Percentiles rank a stretch among this genome's conserved stretches.
Conservation (phyloP, 2,888 invertebrate genomes). For the Celastrina argiolus region DNA sequence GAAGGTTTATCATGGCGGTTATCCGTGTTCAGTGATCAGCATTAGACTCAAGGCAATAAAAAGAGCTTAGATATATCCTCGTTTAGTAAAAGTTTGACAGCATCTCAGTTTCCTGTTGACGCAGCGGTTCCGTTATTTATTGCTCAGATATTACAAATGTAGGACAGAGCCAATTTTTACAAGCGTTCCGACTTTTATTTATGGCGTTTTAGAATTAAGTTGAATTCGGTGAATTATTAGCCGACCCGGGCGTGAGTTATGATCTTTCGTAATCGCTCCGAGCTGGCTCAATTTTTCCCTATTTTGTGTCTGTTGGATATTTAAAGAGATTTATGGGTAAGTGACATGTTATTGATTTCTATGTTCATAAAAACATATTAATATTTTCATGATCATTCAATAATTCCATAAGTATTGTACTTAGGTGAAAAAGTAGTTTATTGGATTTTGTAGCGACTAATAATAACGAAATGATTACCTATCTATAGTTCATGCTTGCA, state of each 20-base stretch:
- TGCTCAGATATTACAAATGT: slow-evolving; percentile 15
- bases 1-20: no score
- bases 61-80: background rate
- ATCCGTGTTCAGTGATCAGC: background rate
- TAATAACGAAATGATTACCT: no score
- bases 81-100: slow-evolving; percentile 4
- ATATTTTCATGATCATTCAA: no score
- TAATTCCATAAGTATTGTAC: no score
- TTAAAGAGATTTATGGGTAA: no score
- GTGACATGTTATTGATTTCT: no score
- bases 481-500: no score
- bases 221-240: slow-evolving; percentile 12
- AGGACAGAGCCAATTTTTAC: slow-evolving; percentile 10
- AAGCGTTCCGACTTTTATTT: background rate
- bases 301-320: no score
- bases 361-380: no score
- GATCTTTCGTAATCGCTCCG: background rate
- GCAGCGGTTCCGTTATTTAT: slow-evolving; percentile 8
- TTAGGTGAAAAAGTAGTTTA: no score
- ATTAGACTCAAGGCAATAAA: background rate
- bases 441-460: no score
- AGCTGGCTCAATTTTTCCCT: background rate
- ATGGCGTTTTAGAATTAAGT: slow-evolving; percentile 6
- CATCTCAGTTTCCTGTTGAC: slow-evolving; percentile 5
- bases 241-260: background rate